These are phyloP conservation scores for Stomatorhinus walkeri DNA, from an alignment of 2,797 vertebrate genomes.

Conservation along the genomic window DNA sequence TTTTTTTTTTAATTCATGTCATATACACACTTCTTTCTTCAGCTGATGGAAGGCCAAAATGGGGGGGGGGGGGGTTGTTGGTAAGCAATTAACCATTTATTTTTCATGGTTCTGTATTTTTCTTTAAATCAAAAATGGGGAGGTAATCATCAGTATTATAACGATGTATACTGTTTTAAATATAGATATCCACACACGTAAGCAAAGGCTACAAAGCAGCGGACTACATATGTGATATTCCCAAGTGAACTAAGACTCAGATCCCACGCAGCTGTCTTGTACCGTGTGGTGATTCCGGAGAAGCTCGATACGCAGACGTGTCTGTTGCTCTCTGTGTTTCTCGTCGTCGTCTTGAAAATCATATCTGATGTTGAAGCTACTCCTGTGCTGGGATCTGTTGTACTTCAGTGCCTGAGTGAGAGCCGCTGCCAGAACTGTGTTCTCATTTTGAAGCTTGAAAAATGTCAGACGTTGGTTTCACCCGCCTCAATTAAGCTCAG, in stretches of 20 bases:
- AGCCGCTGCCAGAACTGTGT: conserved; percentile 21
- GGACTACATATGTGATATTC: not conserved
- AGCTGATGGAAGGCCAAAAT: not conserved
- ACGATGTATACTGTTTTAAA: not conserved
- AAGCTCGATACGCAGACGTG: not conserved
- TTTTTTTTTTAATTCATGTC: not conserved
- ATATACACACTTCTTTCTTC: not conserved
- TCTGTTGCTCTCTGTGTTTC: not conserved
- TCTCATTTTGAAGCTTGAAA: not conserved
- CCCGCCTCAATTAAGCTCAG: not conserved
- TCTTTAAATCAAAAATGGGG: not conserved
- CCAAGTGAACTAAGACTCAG: not conserved
- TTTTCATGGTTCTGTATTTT: not conserved
- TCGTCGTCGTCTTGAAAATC: not conserved
- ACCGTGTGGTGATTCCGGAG: not conserved
- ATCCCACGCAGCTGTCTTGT: not conserved
- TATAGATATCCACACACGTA: not conserved
- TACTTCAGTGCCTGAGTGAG: conserved; percentile 13
- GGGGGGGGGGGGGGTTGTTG: not conserved
- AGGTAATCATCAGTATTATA: conserved; percentile 3
- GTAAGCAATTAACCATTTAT: not conserved
- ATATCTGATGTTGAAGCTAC: not conserved
- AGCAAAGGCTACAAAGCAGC: not conserved
- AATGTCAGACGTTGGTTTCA: not conserved
- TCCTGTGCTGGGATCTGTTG: not conserved